Base-by-base conservation (phyloP, 2,888 invertebrate species). In the Rutpela maculata region DNA sequence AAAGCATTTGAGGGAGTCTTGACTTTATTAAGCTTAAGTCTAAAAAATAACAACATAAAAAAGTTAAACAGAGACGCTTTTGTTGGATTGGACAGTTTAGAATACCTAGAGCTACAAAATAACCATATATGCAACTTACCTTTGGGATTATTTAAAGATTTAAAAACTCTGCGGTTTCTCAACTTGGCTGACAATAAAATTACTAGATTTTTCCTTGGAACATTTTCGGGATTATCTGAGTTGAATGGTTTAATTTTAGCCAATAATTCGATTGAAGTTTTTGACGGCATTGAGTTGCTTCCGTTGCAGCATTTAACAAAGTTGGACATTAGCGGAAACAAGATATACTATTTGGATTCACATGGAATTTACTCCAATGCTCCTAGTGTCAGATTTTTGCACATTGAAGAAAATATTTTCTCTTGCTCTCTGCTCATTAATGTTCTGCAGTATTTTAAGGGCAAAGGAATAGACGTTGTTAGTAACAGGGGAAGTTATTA, bases 351-450 rank as follows among this genome's bases (percentile, higher is more conserved):
- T 76, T 83, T 89, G 56, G 88, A 89, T 78, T 84, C 85, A 5
- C 79, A 85, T 73, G 80, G 83, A 4, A 68, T 89, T 12, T 81
- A 80, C n/a, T 60, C 77, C 11, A 86, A 87, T 75, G 85, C 83
- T 2, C 88, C 89, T 5, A 83, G 83, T 22, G 74, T 89, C 60
- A 84, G 83, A 56, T 79, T 70, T 57, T 77, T 89, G 38, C 82
- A 82, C n/a, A 82, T 89, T 17, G 88, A 87, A 75, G 86, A 88
- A 74, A 89, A 89, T 78, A 74, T 87, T 26, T 89, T 88, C 82
- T 84, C 83, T 22, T 89, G 89, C 72, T 38, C 79, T 6, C 72
- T 82, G 18, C 77, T 89, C 69, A 83, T 80, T 22, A 87, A 86
- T 76, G 74, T 87, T 15, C 75, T 89, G 17, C 84, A 82, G 74